Conservation (phyloP, 92 coral and sea anemone species). For the Zoanthus sociatus region DNA sequence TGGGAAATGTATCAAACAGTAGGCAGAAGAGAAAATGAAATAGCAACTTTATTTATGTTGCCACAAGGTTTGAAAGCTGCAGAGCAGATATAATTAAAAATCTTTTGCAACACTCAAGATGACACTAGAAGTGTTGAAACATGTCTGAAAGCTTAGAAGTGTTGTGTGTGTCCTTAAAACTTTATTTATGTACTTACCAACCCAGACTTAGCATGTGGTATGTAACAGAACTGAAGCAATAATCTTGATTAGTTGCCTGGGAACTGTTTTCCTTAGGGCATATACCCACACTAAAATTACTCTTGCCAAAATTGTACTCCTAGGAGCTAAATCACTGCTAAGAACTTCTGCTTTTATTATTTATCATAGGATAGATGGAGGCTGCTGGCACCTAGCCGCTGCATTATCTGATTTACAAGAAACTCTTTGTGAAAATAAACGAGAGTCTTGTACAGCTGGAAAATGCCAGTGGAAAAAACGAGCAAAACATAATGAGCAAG, state of each 20-base stretch:
- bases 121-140: neutral
- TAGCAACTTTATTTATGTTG: neutral
- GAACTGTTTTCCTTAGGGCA: no score
- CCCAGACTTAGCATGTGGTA: neutral
- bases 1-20: neutral
- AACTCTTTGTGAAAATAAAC: slow-evolving; percentile 2
- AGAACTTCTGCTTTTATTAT: neutral
- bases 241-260: no score
- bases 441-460: slow-evolving; percentile 49
- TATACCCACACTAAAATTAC: no score
- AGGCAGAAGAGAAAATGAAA: neutral
- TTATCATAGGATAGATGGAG: slow-evolving; percentile 56
- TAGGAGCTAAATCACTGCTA: no score
- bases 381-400: slow-evolving; percentile 44
- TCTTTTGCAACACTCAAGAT: neutral
- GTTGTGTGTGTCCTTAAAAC: neutral
- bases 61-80: neutral
- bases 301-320: no score
- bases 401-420: slow-evolving; percentile 48
- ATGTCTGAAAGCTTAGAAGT: neutral
- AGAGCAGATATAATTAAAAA: neutral
- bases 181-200: neutral
- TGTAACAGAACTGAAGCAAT: neutral
- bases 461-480: slow-evolving; percentile 51
- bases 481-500: slow-evolving; percentile 46